Evolutionary conservation across 1,140 invertebrate species (phyloP).

Genomic region (Chymomyza costata): DNA sequence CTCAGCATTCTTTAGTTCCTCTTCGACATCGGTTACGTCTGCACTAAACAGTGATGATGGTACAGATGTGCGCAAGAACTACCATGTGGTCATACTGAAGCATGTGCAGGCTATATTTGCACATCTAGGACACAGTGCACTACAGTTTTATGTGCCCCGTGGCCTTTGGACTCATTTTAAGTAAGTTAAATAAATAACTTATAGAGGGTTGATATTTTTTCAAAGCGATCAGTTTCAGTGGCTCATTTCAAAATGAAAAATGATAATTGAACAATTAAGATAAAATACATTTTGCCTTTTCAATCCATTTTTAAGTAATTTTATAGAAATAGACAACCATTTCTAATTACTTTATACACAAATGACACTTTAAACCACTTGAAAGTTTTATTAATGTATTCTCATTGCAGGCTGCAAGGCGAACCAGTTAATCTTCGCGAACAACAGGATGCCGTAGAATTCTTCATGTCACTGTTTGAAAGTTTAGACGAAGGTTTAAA

Average conservation of each 20-base stretch:
- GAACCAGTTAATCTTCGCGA: conserved; percentile 98
- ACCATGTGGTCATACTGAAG: conserved; percentile 96
- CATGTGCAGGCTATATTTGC: conserved; percentile 99
- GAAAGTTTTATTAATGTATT: too few relatives aligned
- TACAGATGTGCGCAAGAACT: conserved; percentile 82
- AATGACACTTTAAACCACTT: too few relatives aligned
- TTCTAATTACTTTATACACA: too few relatives aligned
- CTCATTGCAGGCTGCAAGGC: conserved; percentile 83
- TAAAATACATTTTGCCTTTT: too few relatives aligned
- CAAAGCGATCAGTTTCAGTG: too few relatives aligned
- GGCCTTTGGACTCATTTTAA: conserved; percentile 99
- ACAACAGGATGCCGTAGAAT: conserved; percentile 99
- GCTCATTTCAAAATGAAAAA: too few relatives aligned
- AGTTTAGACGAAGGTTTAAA: conserved; percentile 97
- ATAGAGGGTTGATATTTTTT: too few relatives aligned
- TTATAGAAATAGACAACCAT: too few relatives aligned
- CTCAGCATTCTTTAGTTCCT: conserved; percentile 43
- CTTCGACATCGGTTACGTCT: conserved; percentile 33
- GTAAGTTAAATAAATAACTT: too few relatives aligned
- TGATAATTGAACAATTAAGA: too few relatives aligned
- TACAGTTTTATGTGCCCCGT: conserved; percentile 97
- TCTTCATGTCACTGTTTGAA: conserved; percentile 98
- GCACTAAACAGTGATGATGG: conserved; percentile 57
- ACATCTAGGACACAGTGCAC: conserved; percentile 94
- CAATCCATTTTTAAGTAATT: too few relatives aligned